Base-by-base conservation (phyloP, 1,140 invertebrate species). In the Heliconius eleuchia region DNA sequence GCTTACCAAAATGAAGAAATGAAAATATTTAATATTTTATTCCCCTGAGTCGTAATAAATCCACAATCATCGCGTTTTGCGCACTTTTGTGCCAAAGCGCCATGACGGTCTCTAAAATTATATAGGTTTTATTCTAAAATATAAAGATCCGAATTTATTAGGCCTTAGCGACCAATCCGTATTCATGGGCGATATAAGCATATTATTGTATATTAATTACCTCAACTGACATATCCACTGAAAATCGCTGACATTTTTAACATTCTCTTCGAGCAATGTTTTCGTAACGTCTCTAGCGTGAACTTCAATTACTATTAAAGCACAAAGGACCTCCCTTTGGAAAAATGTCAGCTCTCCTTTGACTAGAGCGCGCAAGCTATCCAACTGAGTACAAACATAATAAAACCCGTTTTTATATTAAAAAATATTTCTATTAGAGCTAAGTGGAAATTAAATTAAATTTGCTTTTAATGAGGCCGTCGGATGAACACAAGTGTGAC, bases 231-330 rank as follows among this genome's bases (percentile, higher is more conserved):
- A 96, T 18, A 97, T 96, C 98, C 98, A 98, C 73, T 97, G 95
- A 88, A 98, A 98, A 90, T 98, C 97, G 50, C 97, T 95, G 18
- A 96, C 95, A 84, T 94, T 96, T 16, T 88, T 89, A 3, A 97
- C 95, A 50, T 95, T 93, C n/a, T 96, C 94, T 55, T 96, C 91
- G 0, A 97, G 93, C 1, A 98, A 91, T 87, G 75, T 96, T 80
- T 97, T 97, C 50, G 98, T 97, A 71, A 98, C 97, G 94, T 98
- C 98, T 81, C 97, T 95, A 0, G 97, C 97, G 93, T 98, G 98
- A 81, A 98, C 97, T 91, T 98, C 97, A 72, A 98, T 97, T 18
- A 98, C 98, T 30, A 98, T 97, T 30, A 98, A 93, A 5, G 97
- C 96, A 83, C 98, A 97, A 23, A 97, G 94, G 87, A 98, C 98